These are phyloP conservation scores for Eilema griseolum DNA, from an alignment of 2,888 invertebrate species.

Conservation along the genomic window DNA sequence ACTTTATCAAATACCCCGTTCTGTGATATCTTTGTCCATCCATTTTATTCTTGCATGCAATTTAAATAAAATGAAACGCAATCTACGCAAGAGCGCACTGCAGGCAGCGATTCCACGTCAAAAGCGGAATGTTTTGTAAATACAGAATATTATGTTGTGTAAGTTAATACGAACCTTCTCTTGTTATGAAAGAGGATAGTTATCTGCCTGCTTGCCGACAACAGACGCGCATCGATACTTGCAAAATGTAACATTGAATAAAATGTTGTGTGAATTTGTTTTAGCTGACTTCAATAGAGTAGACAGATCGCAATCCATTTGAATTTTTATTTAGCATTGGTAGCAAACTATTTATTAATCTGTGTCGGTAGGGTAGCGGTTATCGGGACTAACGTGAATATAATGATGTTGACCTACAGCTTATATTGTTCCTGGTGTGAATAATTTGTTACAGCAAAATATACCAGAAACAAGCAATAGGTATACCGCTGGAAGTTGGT, in stretches of 20 bases:
- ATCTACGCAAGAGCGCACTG: slow-evolving; percentile 14
- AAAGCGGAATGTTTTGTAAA: slow-evolving; percentile 59
- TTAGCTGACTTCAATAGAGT: neutral
- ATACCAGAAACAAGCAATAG: too few relatives aligned
- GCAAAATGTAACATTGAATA: slow-evolving; percentile 27
- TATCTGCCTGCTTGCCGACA: slow-evolving; percentile 30
- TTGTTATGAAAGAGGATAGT: slow-evolving; percentile 69
- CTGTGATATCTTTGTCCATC: neutral
- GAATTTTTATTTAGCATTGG: neutral
- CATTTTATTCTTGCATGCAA: slow-evolving; percentile 3
- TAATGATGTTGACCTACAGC: too few relatives aligned
- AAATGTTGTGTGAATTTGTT: neutral
- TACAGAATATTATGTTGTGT: slow-evolving; percentile 50
- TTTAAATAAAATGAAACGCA: slow-evolving; percentile 30
- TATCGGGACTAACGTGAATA: too few relatives aligned
- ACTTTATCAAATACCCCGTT: neutral
- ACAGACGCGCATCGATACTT: slow-evolving; percentile 42
- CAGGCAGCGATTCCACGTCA: slow-evolving; percentile 35
- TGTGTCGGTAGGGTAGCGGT: too few relatives aligned
- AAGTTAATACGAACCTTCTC: slow-evolving; percentile 65
- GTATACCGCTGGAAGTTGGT: too few relatives aligned
- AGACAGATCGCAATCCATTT: neutral
- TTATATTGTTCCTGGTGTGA: too few relatives aligned
- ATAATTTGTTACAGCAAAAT: too few relatives aligned
- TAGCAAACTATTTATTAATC: too few relatives aligned